These are phyloP conservation scores for Apamea anceps DNA, from an alignment of 2,888 invertebrate species.

Conservation along the genomic window DNA sequence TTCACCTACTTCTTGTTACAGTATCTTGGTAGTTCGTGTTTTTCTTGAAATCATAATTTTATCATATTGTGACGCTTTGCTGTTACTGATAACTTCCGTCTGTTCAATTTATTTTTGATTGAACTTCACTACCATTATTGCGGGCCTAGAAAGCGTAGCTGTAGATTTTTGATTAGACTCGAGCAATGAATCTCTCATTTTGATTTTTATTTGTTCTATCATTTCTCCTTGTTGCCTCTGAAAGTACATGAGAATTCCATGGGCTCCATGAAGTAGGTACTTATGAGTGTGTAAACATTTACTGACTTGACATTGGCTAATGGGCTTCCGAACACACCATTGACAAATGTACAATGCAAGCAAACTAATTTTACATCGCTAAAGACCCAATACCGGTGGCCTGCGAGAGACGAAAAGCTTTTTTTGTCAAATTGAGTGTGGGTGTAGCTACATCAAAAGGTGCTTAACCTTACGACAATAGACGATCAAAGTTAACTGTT, in stretches of 20 bases:
- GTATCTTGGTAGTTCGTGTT: slow-evolving; percentile 29
- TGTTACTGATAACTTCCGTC: slow-evolving; percentile 3
- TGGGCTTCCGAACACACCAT: slow-evolving; percentile 18
- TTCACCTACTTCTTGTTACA: slow-evolving; percentile 35
- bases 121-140: background rate
- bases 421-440: slow-evolving; percentile 23
- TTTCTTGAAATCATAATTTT: slow-evolving; percentile 2
- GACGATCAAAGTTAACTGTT: slow-evolving; percentile 35
- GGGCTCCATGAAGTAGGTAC: slow-evolving; percentile 4
- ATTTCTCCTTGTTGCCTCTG: background rate
- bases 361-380: slow-evolving; percentile 6
- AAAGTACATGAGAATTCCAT: background rate
- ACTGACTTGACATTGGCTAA: slow-evolving; percentile 24
- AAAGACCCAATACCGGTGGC: slow-evolving; percentile 1
- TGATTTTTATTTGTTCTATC: slow-evolving; percentile 1
- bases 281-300: slow-evolving; percentile 34
- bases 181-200: background rate
- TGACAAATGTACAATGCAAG: slow-evolving; percentile 10
- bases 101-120: slow-evolving; percentile 15
- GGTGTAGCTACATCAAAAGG: slow-evolving; percentile 48
- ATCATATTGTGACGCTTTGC: slow-evolving; percentile 4
- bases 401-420: background rate
- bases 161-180: slow-evolving; percentile 10
- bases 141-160: slow-evolving; percentile 8
- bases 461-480: slow-evolving; percentile 47